Evolutionary conservation across 2,113 vertebrate species (phyloP).

Genomic region (Physeter macrocephalus): DNA sequence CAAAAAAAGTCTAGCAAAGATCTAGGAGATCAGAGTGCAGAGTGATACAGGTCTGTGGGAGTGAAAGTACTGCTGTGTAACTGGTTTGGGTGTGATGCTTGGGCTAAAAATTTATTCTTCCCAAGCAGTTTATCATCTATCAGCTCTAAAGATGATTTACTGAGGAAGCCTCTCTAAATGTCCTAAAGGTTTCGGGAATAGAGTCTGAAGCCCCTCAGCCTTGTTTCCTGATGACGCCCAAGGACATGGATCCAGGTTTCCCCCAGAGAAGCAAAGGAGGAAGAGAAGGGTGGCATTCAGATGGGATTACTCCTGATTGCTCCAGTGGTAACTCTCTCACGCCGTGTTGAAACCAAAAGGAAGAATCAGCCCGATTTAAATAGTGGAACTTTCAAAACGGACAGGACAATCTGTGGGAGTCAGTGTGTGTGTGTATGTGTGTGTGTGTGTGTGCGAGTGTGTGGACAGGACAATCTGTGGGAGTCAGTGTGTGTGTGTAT

Average conservation of each 20-base stretch:
- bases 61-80: not conserved
- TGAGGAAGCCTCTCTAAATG: not conserved
- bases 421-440: too few species aligned
- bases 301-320: not conserved
- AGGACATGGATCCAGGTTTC: not conserved
- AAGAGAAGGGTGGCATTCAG: not conserved
- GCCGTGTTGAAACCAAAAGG: not conserved
- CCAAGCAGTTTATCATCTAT: not conserved
- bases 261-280: not conserved
- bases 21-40: not conserved
- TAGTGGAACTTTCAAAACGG: not conserved
- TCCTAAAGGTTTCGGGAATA: not conserved
- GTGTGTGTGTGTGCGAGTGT: too few species aligned
- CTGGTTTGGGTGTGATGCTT: not conserved
- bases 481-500: not conserved
- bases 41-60: not conserved
- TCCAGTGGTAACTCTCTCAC: not conserved
- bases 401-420: not conserved
- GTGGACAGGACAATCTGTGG: not conserved
- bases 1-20: not conserved
- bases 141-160: not conserved
- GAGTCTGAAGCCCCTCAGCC: not conserved
- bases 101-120: not conserved
- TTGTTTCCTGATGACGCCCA: not conserved
- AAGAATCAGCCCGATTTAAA: not conserved